Base-by-base conservation (phyloP, 2,113 vertebrate species). In the Mungos mungo region DNA sequence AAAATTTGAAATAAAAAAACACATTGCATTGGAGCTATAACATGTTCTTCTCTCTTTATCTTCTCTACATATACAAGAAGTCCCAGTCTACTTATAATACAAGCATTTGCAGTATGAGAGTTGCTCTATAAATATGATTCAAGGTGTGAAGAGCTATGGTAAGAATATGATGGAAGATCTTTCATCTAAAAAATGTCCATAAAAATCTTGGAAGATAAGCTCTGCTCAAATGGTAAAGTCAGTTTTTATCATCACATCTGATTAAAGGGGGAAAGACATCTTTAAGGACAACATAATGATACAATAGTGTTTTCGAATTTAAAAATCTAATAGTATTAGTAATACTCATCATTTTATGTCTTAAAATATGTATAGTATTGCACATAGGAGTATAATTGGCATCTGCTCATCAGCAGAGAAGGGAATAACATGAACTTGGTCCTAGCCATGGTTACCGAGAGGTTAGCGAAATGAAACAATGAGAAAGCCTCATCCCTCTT, bases 1-100 rank as follows among this genome's bases (percentile, higher is more conserved):
- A 96, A 94, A 54, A 47, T 84, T 66, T 83, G 31, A 88, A 31
- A n/a, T 65, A 68, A 90, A 38, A 85, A 90, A 50, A 54, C 82
- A 11, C 25, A 47, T 52, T 72, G 1, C 3, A 25, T 33, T 86
- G 4, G 21, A 9, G 7, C 12, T 18, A 57, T 18, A 57, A 16
- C 25, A 63, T 45, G 16, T 65, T 88, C 5, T 71, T 72, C 92
- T 84, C 5, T 50, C 5, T 50, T 72, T 72, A 68, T 94, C 35
- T 7, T 90, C 35, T 92, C 68, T 80, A 2, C 52, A 16, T 74
- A 52, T 76, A 35, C 45, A 88, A 45, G 18, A 25, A 29, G 57
- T 23, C 47, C 83, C 66, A 52, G 31, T 25, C 66, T 95, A 57
- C 66, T 54, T 85, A 6, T 74, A 45, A 45, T 2, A 47, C 9